Conservation (phyloP, 2,888 invertebrate genomes). For the Argynnis bischoffii region DNA sequence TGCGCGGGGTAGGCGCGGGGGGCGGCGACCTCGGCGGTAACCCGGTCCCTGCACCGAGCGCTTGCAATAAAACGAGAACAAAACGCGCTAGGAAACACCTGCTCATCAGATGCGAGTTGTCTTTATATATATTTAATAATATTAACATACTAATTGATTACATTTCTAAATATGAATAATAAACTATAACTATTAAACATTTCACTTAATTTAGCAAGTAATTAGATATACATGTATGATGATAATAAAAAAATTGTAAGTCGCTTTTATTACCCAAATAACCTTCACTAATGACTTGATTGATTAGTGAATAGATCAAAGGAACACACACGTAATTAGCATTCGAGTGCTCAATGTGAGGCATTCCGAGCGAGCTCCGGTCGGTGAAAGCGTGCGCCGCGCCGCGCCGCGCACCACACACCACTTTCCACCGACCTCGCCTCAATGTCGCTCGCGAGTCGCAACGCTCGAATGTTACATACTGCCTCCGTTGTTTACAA, state of each 20-base stretch:
- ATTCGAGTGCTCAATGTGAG: background rate
- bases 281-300: background rate
- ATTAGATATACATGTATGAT: background rate
- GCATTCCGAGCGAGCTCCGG: constrained; percentile 19
- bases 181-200: too few relatives aligned
- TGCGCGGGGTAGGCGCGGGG: constrained; percentile 1
- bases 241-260: too few relatives aligned
- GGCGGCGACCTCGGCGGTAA: constrained; percentile 21
- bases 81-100: constrained; percentile 20
- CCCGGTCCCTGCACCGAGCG: constrained; percentile 24
- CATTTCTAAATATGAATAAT: background rate
- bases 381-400: background rate
- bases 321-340: background rate
- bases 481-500: background rate
- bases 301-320: background rate
- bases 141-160: background rate
- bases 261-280: background rate
- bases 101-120: constrained; percentile 5
- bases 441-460: constrained; percentile 10
- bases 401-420: constrained; percentile 13
- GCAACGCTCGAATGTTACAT: too few relatives aligned
- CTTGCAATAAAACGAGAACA: constrained; percentile 21
- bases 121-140: background rate
- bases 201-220: background rate
- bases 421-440: constrained; percentile 14